Conservation (phyloP, 2,113 vertebrate species). For the Sinocyclocheilus rhinocerous region DNA sequence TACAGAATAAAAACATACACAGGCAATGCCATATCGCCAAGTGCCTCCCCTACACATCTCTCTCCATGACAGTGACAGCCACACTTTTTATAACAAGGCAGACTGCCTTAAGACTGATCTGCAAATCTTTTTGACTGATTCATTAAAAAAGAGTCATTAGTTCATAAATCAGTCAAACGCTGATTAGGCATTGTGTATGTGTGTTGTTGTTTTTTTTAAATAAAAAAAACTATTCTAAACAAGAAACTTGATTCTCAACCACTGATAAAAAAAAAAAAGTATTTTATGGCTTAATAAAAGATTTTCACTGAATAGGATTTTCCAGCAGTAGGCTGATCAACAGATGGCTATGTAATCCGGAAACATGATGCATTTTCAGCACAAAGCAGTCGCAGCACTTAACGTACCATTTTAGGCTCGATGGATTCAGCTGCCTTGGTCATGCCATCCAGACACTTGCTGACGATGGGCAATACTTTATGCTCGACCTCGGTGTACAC, state of each 20-base stretch:
- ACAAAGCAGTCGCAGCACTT: background rate
- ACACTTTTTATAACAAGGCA: no score
- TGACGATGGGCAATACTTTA: conserved; percentile 87
- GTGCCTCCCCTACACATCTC: no score
- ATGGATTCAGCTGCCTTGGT: conserved; percentile 87
- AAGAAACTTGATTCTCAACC: background rate
- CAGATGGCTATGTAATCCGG: background rate
- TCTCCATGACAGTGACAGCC: no score
- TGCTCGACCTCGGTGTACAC: conserved; percentile 85
- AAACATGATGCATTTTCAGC: background rate
- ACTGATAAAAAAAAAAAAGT: background rate
- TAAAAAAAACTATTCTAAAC: background rate
- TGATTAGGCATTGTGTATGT: no score
- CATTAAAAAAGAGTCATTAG: background rate
- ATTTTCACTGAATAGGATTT: background rate
- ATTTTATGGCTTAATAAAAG: background rate
- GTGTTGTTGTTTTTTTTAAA: no score
- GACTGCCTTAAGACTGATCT: no score
- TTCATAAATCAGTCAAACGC: background rate
- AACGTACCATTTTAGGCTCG: conserved; percentile 84
- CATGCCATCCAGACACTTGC: conserved; percentile 89
- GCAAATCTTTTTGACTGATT: background rate
- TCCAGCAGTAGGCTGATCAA: background rate
- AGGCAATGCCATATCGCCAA: no score
- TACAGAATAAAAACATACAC: no score